Base-by-base conservation (phyloP, 1,140 invertebrate species). In the Pseudomyrmex sp. region DNA sequence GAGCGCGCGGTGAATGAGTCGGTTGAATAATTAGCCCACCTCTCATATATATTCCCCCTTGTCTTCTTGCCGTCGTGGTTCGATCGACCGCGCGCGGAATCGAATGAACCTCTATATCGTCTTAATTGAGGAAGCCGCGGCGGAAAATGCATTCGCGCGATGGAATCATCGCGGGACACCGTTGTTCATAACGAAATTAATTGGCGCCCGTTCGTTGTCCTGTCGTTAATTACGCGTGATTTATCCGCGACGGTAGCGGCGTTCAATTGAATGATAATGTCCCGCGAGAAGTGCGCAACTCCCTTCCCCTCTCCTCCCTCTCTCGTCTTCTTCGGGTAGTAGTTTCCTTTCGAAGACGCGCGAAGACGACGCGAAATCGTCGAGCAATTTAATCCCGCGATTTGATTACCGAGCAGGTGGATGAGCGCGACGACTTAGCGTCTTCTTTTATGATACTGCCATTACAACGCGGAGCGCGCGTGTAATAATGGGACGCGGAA, bases 71-170 rank as follows among this genome's bases (percentile, higher is more conserved):
- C 26, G 26, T 13, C 74, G 7, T 58, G 35, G 73, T 20, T 66
- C 75, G 48, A 87, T 87, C 69, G 82, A 75, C 76, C 35, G n/a
- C 83, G 68, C 54, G 68, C 54, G 70, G 5, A 85, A 70, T 88
- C 69, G 58, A 59, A 74, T 75, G 54, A 80, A 84, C 82, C 83
- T 88, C 82, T 72, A 75, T 35, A 35, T 66, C 82, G 63, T 50
- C 65, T 82, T 88, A 84, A 87, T 84, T 80, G 85, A 87, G 86
- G 86, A 87, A 88, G 86, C 74, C 62, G 62, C 20, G 7, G 54
- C 35, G 73, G 50, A 62, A 86, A 86, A 72, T 86, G 69, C 58
- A 87, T 87, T 86, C 46, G 54, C 52, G 15, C n/a, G 44, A 65
- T 72, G 83, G 76, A 76, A 75, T 46, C 35, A 35, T 35, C 35